Percentiles rank a stretch among this genome's conserved stretches.
Evolutionary conservation across 2,888 invertebrate species (phyloP).

Genomic region (Andrena camellia): DNA sequence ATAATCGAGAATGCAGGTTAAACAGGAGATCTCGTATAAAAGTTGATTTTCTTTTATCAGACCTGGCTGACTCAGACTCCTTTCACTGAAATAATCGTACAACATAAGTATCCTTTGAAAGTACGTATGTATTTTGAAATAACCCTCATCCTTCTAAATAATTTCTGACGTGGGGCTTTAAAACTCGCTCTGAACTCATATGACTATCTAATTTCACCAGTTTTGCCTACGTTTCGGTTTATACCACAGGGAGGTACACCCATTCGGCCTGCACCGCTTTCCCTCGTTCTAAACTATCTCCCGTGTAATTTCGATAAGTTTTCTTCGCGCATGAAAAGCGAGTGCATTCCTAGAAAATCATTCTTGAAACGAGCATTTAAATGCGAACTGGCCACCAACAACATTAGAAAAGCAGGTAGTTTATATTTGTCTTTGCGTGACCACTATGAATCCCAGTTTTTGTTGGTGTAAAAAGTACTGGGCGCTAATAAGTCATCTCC

Average conservation of each 20-base stretch:
- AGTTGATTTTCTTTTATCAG: slow-evolving; percentile 55
- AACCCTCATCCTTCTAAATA: slow-evolving; percentile 25
- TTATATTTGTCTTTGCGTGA: slow-evolving; percentile 13
- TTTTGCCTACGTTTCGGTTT: slow-evolving; percentile 1
- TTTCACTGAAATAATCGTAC: slow-evolving; percentile 60
- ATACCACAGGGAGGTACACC: neutral
- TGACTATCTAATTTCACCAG: slow-evolving; percentile 22
- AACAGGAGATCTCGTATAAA: slow-evolving; percentile 15
- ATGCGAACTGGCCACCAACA: neutral
- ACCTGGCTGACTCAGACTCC: slow-evolving; percentile 41
- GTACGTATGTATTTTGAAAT: slow-evolving; percentile 6
- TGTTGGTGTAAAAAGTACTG: neutral
- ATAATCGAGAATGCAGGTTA: neutral
- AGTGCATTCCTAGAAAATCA: neutral
- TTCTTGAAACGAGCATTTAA: slow-evolving; percentile 1
- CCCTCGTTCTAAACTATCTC: slow-evolving; percentile 24
- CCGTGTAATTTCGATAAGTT: slow-evolving; percentile 28
- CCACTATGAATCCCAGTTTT: neutral
- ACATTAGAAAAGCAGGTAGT: slow-evolving; percentile 3
- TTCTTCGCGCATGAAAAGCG: slow-evolving; percentile 16
- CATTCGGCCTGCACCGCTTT: slow-evolving; percentile 5
- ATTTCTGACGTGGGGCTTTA: slow-evolving; percentile 5
- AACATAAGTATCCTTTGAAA: slow-evolving; percentile 27
- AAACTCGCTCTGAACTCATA: neutral
- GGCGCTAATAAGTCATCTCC: neutral